These are phyloP conservation scores for Drosophila guanche DNA, from an alignment of 1,140 invertebrate species.

Conservation along the genomic window DNA sequence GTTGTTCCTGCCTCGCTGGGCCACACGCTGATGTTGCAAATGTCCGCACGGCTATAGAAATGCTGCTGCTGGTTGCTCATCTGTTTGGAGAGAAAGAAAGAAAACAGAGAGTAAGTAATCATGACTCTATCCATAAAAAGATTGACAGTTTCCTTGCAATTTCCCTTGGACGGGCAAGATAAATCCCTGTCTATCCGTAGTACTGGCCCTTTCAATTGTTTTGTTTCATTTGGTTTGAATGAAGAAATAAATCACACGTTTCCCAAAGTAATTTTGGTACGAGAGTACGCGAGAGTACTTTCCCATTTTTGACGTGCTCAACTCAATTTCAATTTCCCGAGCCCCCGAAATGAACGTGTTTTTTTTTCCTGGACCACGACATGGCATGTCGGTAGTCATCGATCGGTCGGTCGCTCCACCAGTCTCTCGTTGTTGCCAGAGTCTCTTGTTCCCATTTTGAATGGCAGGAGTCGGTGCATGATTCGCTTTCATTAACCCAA, in stretches of 20 bases:
- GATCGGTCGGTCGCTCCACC: conserved; percentile 9
- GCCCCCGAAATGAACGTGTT: conserved; percentile 21
- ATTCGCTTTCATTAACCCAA: conserved; percentile 79
- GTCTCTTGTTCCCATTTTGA: conserved; percentile 30
- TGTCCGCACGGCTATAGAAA: conserved; percentile 71
- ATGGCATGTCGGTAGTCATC: conserved; percentile 45
- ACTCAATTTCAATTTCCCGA: conserved; percentile 50
- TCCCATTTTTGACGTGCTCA: conserved; percentile 75
- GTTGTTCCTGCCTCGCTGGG: conserved; percentile 7
- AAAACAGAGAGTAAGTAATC: neutral
- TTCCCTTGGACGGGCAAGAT: too few relatives aligned
- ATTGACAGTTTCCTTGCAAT: conserved; percentile 8
- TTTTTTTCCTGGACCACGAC: conserved; percentile 65
- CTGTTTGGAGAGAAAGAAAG: conserved; percentile 6
- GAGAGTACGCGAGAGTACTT: conserved; percentile 46
- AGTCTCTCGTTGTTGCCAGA: conserved; percentile 1
- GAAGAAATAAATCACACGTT: conserved; percentile 80
- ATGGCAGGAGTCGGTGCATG: conserved; percentile 69
- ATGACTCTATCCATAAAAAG: too few relatives aligned
- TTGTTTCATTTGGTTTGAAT: conserved; percentile 53
- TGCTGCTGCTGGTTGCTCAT: conserved; percentile 38
- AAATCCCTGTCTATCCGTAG: conserved; percentile 1
- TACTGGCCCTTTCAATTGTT: conserved; percentile 65
- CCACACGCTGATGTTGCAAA: conserved; percentile 61
- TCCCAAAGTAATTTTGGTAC: conserved; percentile 62